Conservation (phyloP, 2,888 invertebrate genomes). For the Oegoconia quadripuncta region DNA sequence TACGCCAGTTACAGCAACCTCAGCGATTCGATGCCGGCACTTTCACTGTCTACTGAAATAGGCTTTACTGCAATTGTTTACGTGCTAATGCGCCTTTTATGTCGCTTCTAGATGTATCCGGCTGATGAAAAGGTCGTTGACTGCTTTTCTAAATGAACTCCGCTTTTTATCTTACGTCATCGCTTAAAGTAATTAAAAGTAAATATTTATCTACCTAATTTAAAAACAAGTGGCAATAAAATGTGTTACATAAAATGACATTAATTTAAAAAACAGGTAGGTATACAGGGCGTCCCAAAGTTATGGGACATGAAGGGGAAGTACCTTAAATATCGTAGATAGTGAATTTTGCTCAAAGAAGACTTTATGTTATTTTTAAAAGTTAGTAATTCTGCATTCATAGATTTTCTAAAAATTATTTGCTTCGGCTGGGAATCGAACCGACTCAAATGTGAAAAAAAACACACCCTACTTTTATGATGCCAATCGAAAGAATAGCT, state of each 20-base stretch:
- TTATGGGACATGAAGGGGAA: no score
- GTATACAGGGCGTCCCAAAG: no score
- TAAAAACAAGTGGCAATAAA: background rate
- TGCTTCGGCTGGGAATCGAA: no score
- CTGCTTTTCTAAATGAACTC: slow-evolving; percentile 48
- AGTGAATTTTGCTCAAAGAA: no score
- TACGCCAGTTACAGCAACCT: no score
- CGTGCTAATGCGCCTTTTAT: slow-evolving; percentile 49
- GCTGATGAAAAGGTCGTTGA: slow-evolving; percentile 56
- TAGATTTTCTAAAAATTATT: no score
- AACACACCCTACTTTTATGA: no score
- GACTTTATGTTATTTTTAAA: no score
- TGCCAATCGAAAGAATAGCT: no score
- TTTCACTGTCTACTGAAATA: slow-evolving; percentile 49
- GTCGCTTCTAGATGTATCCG: slow-evolving; percentile 55
- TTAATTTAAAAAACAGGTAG: background rate
- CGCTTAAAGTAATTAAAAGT: slow-evolving; percentile 1
- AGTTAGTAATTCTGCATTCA: no score
- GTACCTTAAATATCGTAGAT: no score
- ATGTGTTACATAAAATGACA: background rate
- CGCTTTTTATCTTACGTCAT: slow-evolving; percentile 19
- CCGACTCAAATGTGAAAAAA: no score
- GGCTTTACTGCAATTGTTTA: slow-evolving; percentile 42
- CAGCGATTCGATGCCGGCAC: slow-evolving; percentile 27
- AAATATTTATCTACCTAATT: background rate